Base-by-base conservation (phyloP, 2,888 invertebrate genomes). In the Hemaris fuciformis region DNA sequence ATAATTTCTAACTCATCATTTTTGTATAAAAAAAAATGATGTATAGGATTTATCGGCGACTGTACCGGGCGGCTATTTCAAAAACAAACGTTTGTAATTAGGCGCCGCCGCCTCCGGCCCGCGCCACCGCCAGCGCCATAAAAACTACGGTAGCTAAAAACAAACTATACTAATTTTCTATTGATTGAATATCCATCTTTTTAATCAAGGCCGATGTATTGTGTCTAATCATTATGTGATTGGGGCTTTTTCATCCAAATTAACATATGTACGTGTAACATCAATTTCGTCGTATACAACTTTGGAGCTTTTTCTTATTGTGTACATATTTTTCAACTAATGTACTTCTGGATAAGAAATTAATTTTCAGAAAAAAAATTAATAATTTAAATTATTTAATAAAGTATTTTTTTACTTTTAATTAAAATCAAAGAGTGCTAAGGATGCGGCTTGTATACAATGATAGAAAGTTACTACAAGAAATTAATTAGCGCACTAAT, bases 81-180 rank as follows among this genome's bases (percentile, higher is more conserved):
- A 90, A 91, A 89, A 91, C 91, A 89, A 91, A 91, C 88, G 85
- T 74, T 80, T 76, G 76, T 90, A 89, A 91, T 91, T 89, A 89
- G 83, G 81, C 81, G 74, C 76, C 77, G 53, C 53, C 75, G 77
- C 73, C 66, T 64, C 71, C 78, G 79, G 69, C 76, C 75, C 70
- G 72, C 69, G 69, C 76, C 74, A 71, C 73, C 70, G 69, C n/a
- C n/a, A n/a, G n/a, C 69, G 69, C 74, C 71, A 67, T 63, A 65
- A 68, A 68, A 65, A 68, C 84, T 76, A 77, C 83, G 82, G 86
- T 85, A 88, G 85, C 83, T 73, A 82, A 84, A 83, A 87, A 86
- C 79, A 80, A 84, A 80, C 76, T 73, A 69, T 71, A 79, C 77
- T 82, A 82, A 82, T 83, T 81, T 77, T 77, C 81, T 82, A 84